These are phyloP conservation scores for Epinephelus awoara DNA, from an alignment of 2,797 vertebrate genomes.

Conservation along the genomic window DNA sequence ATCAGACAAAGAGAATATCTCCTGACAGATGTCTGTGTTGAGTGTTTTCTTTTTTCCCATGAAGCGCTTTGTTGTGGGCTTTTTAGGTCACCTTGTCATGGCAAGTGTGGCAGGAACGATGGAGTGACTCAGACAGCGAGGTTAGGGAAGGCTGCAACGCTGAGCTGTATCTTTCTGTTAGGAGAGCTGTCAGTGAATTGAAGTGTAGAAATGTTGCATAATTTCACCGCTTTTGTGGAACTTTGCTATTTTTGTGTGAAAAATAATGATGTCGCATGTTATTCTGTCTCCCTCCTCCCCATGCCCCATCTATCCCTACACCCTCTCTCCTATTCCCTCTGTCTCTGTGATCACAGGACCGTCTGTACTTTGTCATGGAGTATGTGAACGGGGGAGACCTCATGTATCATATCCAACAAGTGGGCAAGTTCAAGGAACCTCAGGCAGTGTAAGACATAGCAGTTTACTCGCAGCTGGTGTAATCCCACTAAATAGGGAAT, in stretches of 20 bases:
- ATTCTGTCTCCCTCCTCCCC: neutral
- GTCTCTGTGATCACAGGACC: constrained; percentile 85
- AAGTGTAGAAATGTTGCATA: neutral
- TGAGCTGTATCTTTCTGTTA: neutral
- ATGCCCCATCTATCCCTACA: neutral
- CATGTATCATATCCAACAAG: constrained; percentile 93
- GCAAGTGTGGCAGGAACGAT: constrained; percentile 43
- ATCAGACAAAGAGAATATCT: constrained; percentile 52
- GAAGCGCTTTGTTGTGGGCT: constrained; percentile 59
- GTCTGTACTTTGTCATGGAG: constrained; percentile 98
- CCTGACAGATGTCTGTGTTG: constrained; percentile 66
- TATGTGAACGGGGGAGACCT: constrained; percentile 97
- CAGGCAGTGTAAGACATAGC: constrained; percentile 94
- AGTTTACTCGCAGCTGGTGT: neutral
- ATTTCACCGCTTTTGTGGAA: constrained; percentile 11
- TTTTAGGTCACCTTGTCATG: constrained; percentile 72
- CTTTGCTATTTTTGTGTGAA: neutral
- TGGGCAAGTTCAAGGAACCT: constrained; percentile 97
- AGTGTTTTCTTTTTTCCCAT: constrained; percentile 47
- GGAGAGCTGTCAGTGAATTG: neutral
- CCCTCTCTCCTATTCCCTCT: constrained; percentile 19
- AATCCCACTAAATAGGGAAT: neutral
- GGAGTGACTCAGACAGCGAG: constrained; percentile 51
- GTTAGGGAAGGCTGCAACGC: constrained; percentile 24
- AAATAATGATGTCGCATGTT: neutral